phyloP scores from a whole-genome alignment of 2,888 invertebrate genomes.

The Pammene aurita region DNA sequence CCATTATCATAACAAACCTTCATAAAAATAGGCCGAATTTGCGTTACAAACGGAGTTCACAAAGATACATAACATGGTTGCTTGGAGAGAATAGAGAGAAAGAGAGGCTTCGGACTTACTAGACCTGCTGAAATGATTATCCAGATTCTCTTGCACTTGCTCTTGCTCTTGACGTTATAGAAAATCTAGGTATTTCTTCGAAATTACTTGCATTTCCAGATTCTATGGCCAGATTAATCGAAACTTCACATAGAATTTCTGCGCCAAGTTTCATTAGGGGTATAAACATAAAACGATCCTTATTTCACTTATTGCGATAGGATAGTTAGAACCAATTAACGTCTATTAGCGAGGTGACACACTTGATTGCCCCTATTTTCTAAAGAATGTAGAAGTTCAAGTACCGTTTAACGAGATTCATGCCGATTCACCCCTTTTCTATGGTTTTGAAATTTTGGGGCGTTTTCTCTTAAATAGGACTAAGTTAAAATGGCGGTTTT shows the following conservation, averaged over 20 bases:
- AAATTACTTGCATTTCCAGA: background rate
- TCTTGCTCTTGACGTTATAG: no score
- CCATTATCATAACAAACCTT: no score
- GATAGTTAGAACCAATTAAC: conserved; percentile 16
- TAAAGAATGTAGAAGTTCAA: conserved; percentile 7
- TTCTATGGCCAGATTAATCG: background rate
- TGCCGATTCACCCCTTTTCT: background rate
- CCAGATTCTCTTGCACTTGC: background rate
- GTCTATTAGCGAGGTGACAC: conserved; percentile 25
- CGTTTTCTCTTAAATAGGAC: background rate
- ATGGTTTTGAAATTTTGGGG: background rate
- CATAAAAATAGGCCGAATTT: no score
- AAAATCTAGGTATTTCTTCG: background rate
- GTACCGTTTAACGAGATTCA: conserved; percentile 13
- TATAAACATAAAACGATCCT: background rate
- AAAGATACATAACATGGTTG: no score
- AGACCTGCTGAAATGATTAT: no score
- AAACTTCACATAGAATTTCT: conserved; percentile 4
- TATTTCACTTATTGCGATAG: conserved; percentile 1
- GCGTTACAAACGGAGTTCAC: no score
- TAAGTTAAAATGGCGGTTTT: no score
- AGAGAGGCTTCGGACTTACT: no score
- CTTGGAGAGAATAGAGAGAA: no score
- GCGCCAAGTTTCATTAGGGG: background rate
- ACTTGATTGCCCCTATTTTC: conserved; percentile 24